These are phyloP conservation scores for Mastigias papua DNA, from an alignment of 30 jellyfish, hydroid and myxozoan species.

Conservation along the genomic window DNA sequence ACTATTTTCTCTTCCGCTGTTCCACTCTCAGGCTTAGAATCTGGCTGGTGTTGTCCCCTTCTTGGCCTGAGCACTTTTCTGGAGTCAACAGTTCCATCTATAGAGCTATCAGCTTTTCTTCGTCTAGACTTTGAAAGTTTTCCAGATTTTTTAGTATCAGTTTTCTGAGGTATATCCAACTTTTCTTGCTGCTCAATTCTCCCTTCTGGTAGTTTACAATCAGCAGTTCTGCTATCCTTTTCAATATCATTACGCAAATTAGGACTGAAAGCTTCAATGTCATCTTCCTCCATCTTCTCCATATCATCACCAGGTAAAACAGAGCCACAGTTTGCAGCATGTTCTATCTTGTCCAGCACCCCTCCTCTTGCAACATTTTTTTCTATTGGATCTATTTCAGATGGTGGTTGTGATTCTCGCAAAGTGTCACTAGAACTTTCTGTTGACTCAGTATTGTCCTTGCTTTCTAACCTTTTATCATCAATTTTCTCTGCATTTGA, in stretches of 20 bases:
- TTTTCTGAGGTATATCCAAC: neutral
- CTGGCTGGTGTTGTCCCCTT: constrained; percentile 5
- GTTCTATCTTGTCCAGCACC: neutral
- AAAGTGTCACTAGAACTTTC: neutral
- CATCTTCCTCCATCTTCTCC: neutral
- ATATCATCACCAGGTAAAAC: neutral
- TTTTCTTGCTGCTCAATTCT: neutral
- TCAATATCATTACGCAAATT: too few relatives aligned
- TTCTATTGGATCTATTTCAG: neutral
- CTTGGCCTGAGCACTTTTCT: constrained; percentile 47
- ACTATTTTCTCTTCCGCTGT: neutral
- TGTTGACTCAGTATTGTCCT: neutral
- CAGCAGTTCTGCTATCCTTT: neutral
- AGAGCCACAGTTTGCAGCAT: neutral
- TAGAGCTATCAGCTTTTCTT: constrained; percentile 1
- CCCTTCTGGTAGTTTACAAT: neutral
- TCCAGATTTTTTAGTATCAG: neutral
- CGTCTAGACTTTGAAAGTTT: neutral
- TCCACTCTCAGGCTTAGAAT: neutral
- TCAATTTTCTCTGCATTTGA: neutral
- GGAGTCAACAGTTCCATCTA: neutral
- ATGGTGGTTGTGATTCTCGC: neutral
- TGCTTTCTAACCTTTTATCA: neutral
- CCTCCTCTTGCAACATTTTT: neutral
- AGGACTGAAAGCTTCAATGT: neutral